Percentiles rank a stretch among this genome's conserved stretches.
phyloP scores from a whole-genome alignment of 2,888 invertebrate species.

The Myopa tessellatipennis region DNA sequence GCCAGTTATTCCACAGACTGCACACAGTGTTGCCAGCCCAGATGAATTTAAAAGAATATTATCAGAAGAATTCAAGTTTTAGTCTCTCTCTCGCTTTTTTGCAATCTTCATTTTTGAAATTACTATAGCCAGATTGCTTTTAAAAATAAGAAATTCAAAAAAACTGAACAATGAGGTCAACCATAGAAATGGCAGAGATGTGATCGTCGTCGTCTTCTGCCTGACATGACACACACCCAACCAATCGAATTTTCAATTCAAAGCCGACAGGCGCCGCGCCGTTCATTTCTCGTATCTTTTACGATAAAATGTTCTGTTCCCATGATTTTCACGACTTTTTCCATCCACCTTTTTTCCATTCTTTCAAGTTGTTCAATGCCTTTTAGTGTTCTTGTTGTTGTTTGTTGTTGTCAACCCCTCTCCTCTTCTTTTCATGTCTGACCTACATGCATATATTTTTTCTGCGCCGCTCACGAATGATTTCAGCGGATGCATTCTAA shows the following conservation, averaged over 20 bases:
- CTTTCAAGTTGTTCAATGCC: background rate
- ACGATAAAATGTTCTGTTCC: background rate
- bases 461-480: background rate
- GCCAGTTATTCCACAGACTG: slow-evolving; percentile 4
- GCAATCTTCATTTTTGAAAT: background rate
- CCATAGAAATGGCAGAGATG: too few species aligned
- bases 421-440: background rate
- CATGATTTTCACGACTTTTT: background rate
- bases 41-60: too few species aligned
- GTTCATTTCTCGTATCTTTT: background rate
- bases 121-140: too few species aligned
- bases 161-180: background rate
- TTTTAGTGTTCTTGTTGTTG: background rate
- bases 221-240: background rate
- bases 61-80: background rate
- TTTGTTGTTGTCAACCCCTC: background rate
- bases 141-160: background rate
- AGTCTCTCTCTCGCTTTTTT: background rate
- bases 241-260: slow-evolving; percentile 11
- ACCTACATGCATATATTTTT: background rate
- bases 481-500: slow-evolving; percentile 16
- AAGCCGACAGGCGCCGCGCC: background rate
- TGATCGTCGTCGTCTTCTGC: background rate
- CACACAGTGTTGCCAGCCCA: too few species aligned
- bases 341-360: background rate